Conservation (phyloP, 2,113 vertebrate species). For the Copsychus sechellarum region DNA sequence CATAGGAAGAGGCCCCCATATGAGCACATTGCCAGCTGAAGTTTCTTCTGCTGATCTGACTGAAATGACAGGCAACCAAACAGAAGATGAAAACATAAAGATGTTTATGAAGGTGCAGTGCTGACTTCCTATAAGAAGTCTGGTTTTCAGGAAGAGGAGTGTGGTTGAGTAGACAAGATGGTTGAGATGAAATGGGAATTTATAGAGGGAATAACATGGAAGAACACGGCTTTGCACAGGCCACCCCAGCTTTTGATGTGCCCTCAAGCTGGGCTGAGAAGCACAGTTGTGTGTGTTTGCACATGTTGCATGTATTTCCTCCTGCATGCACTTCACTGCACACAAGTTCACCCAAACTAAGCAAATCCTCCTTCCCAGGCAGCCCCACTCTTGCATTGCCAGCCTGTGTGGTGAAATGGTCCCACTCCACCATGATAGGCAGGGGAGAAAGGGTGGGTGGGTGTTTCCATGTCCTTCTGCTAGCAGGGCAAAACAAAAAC, state of each 20-base stretch:
- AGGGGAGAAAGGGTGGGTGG: background rate
- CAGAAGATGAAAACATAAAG: background rate
- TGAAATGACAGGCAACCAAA: background rate
- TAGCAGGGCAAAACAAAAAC: constrained; percentile 5
- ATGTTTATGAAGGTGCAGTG: background rate
- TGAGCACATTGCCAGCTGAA: background rate
- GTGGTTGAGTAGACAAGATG: background rate
- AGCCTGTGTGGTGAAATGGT: background rate
- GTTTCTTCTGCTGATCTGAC: background rate
- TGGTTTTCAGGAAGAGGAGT: background rate
- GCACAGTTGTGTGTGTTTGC: rapidly evolving
- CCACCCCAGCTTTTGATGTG: background rate
- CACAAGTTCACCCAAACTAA: background rate
- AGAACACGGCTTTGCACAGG: background rate
- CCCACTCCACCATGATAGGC: background rate
- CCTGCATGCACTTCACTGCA: no score
- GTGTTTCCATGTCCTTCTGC: background rate
- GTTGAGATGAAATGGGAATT: background rate
- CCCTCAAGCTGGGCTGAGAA: background rate
- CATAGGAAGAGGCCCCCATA: background rate
- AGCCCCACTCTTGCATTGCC: background rate
- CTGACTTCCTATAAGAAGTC: background rate
- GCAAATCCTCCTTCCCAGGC: background rate
- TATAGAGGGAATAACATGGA: rapidly evolving
- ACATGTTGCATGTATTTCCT: background rate